Percentiles rank a stretch among this genome's conserved stretches.
Evolutionary conservation across 2,888 invertebrate genomes (phyloP).

Genomic region (Caenorhabditis angaria): DNA sequence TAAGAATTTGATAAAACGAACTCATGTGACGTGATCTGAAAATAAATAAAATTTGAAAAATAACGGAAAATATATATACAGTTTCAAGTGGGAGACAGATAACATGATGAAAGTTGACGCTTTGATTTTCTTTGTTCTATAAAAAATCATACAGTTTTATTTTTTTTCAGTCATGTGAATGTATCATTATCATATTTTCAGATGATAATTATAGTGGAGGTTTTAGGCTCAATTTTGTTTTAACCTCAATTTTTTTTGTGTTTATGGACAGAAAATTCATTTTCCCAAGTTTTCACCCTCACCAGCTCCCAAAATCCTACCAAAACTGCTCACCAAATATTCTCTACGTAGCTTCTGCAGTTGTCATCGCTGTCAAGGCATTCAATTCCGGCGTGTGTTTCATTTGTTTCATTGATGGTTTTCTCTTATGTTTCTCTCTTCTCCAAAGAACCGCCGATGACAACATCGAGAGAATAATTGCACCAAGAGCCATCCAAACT

Average conservation of each 20-base stretch:
- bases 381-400: slow-evolving; percentile 47
- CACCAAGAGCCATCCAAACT: slow-evolving; percentile 34
- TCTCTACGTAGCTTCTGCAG: slow-evolving; percentile 43
- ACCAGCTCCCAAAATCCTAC: neutral
- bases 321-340: neutral
- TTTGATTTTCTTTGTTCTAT: neutral
- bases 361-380: slow-evolving; percentile 40
- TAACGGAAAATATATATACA: neutral
- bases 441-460: slow-evolving; percentile 34
- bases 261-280: too few species aligned
- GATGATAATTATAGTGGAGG: too few species aligned
- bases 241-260: too few species aligned
- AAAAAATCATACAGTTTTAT: too few species aligned
- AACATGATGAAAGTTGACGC: neutral
- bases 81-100: neutral
- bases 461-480: slow-evolving; percentile 32
- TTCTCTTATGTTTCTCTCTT: slow-evolving; percentile 40
- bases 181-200: too few species aligned
- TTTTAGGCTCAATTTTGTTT: too few species aligned
- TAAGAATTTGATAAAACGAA: neutral
- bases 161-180: too few species aligned
- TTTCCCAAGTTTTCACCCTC: too few species aligned
- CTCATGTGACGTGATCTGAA: neutral
- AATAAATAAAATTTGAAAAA: neutral
- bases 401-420: slow-evolving; percentile 53